phyloP scores from a whole-genome alignment of 2,113 vertebrate genomes.

The Ailurus styani region DNA sequence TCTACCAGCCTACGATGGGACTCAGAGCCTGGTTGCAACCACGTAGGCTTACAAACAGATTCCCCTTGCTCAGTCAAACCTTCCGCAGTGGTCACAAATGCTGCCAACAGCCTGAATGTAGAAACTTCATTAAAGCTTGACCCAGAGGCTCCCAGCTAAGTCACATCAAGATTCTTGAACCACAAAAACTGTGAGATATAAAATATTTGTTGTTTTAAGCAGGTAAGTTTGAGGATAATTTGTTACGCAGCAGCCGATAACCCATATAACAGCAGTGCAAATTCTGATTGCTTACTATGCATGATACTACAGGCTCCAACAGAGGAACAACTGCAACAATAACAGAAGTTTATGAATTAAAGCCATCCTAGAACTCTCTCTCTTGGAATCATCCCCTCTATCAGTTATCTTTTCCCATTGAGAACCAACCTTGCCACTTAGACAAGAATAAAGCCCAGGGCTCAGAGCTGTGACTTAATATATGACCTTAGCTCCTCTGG shows the following conservation, averaged over 20 bases:
- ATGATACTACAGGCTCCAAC: background rate
- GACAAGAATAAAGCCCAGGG: background rate
- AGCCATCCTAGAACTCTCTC: background rate
- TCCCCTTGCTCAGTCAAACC: background rate
- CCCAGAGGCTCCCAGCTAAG: background rate
- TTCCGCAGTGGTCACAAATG: background rate
- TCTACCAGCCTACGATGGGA: background rate
- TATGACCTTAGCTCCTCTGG: background rate
- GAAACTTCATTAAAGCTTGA: background rate
- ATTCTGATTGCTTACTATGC: background rate
- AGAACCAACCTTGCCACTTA: background rate
- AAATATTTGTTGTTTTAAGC: background rate
- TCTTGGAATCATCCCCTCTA: background rate
- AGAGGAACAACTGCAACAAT: background rate
- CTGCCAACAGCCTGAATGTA: too few species aligned
- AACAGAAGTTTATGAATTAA: background rate
- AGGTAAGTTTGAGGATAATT: background rate
- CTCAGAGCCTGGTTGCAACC: background rate
- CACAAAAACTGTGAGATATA: background rate
- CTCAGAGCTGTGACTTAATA: background rate
- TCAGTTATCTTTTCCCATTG: background rate
- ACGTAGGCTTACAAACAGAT: background rate
- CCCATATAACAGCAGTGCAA: background rate
- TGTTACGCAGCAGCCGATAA: background rate
- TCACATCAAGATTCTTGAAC: background rate